phyloP scores from a whole-genome alignment of 2,888 invertebrate species.

The Mantis religiosa region DNA sequence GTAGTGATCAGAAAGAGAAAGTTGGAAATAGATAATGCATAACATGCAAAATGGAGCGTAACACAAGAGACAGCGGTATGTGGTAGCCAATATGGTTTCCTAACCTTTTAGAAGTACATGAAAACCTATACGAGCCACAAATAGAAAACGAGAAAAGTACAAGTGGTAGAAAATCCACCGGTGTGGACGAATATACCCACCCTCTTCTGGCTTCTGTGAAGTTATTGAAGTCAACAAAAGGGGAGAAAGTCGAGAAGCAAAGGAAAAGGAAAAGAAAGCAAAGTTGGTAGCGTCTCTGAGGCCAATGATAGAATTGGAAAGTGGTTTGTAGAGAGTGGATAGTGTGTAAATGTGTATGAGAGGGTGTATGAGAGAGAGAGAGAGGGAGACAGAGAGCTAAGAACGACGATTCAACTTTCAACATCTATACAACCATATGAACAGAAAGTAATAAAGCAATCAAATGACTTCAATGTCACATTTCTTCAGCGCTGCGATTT shows the following conservation, averaged over 20 bases:
- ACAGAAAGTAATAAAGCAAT: neutral
- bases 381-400: neutral
- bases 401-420: neutral
- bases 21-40: neutral
- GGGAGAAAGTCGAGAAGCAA: neutral
- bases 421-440: neutral
- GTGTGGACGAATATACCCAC: neutral
- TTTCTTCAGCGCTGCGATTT: too few species aligned
- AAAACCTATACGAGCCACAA: neutral
- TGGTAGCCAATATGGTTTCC: neutral
- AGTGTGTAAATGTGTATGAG: neutral
- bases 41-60: neutral
- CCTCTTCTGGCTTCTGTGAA: neutral
- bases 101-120: neutral
- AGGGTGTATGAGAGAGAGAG: too few species aligned
- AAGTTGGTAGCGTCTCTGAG: neutral
- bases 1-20: neutral
- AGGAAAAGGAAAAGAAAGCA: neutral
- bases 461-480: neutral
- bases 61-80: neutral
- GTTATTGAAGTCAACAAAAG: constrained; percentile 23
- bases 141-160: neutral
- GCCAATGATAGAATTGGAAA: constrained; percentile 22
- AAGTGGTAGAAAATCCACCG: neutral
- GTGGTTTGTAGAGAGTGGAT: neutral